Evolutionary conservation across 2,888 invertebrate species (phyloP).

Genomic region (Linnaemya vulpina): DNA sequence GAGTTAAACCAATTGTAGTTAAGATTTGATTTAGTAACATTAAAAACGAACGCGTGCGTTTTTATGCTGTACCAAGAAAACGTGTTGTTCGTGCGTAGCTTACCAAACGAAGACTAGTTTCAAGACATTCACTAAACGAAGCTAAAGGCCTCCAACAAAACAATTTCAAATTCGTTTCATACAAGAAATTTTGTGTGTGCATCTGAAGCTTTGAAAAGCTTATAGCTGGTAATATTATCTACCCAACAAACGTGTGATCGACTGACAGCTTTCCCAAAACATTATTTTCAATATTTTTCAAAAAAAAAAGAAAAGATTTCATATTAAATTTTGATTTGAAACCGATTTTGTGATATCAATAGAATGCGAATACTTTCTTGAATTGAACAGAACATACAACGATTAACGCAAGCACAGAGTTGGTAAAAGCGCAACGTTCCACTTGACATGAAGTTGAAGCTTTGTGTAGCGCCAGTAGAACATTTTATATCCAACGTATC

Average conservation of each 20-base stretch:
- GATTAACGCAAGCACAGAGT: too few relatives aligned
- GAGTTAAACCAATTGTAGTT: constrained; percentile 35
- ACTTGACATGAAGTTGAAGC: too few relatives aligned
- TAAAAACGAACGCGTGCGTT: constrained; percentile 61
- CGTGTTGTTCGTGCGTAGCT: constrained; percentile 70
- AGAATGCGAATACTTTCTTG: too few relatives aligned
- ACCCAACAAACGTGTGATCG: background rate
- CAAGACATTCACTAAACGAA: constrained; percentile 65
- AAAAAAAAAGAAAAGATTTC: background rate
- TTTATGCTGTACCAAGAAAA: constrained; percentile 25
- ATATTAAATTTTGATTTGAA: too few relatives aligned
- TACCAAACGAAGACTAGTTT: constrained; percentile 71
- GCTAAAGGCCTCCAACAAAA: constrained; percentile 32
- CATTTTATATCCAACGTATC: too few relatives aligned
- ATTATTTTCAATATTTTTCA: background rate
- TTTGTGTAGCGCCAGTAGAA: too few relatives aligned
- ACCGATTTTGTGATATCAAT: too few relatives aligned
- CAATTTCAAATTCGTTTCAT: background rate
- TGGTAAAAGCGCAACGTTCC: too few relatives aligned
- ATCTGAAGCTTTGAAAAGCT: constrained; percentile 15
- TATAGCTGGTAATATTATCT: background rate
- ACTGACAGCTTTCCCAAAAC: background rate
- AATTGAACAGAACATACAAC: too few relatives aligned
- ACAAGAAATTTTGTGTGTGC: background rate
- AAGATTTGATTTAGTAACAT: constrained; percentile 31